Percentiles rank a stretch among this genome's conserved stretches.
phyloP scores from a whole-genome alignment of 1,140 invertebrate species.

The Bombus haemorrhoidalis region DNA sequence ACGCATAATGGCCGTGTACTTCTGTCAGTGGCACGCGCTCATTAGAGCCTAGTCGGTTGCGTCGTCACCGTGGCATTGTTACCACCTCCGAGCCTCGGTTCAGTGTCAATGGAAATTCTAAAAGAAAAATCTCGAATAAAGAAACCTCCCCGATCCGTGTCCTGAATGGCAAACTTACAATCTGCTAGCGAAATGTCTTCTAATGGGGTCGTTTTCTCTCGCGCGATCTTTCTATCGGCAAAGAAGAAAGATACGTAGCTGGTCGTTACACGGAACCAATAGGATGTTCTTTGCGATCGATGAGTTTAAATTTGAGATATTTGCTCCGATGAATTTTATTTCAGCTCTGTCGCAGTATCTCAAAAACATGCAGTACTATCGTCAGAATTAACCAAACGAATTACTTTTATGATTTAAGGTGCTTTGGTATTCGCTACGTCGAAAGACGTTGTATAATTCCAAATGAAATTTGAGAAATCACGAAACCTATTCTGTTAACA shows the following conservation, averaged over 20 bases:
- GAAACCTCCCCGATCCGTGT: constrained; percentile 51
- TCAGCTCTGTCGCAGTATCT: neutral
- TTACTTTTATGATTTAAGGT: neutral
- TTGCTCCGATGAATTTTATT: neutral
- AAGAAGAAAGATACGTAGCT: neutral
- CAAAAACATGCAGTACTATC: neutral
- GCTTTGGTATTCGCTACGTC: too few species aligned
- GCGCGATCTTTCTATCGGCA: neutral
- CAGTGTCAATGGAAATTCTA: constrained; percentile 70
- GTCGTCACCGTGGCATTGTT: constrained; percentile 67
- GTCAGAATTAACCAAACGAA: neutral
- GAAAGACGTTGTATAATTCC: too few species aligned
- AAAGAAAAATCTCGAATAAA: constrained; percentile 72
- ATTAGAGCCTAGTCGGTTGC: constrained; percentile 72
- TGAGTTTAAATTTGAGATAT: neutral
- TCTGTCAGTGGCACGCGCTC: constrained; percentile 80
- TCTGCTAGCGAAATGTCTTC: constrained; percentile 70
- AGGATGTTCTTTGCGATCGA: constrained; percentile 30
- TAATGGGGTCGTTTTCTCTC: constrained; percentile 56
- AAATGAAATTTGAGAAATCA: too few species aligned
- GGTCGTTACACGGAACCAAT: constrained; percentile 39
- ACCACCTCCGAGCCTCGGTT: constrained; percentile 21
- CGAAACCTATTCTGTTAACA: too few species aligned
- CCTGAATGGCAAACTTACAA: constrained; percentile 75
- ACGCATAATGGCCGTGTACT: constrained; percentile 67